Base-by-base conservation (phyloP, 64 coral and sea anemone genomes). In the Catalaphyllia jardinei region DNA sequence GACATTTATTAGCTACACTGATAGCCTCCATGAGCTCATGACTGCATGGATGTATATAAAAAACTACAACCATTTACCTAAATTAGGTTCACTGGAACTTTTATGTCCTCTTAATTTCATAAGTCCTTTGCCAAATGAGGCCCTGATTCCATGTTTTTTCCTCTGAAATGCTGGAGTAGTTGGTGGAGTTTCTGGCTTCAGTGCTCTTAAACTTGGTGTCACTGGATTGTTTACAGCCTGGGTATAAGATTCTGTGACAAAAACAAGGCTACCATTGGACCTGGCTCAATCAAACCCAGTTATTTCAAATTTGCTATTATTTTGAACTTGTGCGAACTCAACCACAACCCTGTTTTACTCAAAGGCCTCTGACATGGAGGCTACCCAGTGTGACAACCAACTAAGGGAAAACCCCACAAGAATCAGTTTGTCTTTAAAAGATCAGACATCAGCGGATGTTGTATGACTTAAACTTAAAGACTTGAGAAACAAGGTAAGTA, bases 31-130 rank as follows among this genome's bases (percentile, higher is more conserved):
- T 57, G 54, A 1, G 15, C 15, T 75, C 59, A 52, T 19, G 10
- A 88, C 1, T 20, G 20, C 31, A 74, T 74, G 10, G 10, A 73
- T 16, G 33, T 73, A 16, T 9, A n/a, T 3, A 30, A 49, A 75
- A 59, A 39, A 22, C 49, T 1, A 57, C 10, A 0, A 57, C 1
- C 2, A 57, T 39, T 79, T 88, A 99, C 97, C 87, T 85, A 99
- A 90, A 83, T 93, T 99, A 51, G 97, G 94, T 91, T 99, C 97
- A 78, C 97, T 99, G 8, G 91, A 83, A 64, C 97, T 99, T 76
- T 90, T 95, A 38, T 85, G 88, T 67, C 92, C 78, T 64, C 88
- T 95, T 4, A 90, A 69, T 79, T 95, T 99, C 73, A 93, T 84
- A 39, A 95, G 85, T 10, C 97, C 94, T 88, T 95, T 99, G 75